Conservation (phyloP, 2,113 vertebrate genomes). For the Hipposideros armiger region DNA sequence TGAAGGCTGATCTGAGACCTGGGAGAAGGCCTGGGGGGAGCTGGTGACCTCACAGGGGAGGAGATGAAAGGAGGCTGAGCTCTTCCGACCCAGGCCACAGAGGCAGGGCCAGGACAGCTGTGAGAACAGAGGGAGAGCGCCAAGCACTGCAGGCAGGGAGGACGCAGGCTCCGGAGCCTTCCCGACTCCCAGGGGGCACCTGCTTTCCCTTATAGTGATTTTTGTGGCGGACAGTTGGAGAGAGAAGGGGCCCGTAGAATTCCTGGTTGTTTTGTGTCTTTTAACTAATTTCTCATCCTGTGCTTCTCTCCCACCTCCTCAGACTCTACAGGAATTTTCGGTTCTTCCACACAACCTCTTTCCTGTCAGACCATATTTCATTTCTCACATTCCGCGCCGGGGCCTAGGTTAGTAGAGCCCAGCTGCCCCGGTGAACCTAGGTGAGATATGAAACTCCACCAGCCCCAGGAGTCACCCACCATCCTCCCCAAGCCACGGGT, state of each 20-base stretch:
- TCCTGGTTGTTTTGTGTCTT: constrained; percentile 76
- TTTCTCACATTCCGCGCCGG: constrained; percentile 86
- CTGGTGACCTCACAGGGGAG: constrained; percentile 71
- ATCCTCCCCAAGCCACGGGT: constrained; percentile 25
- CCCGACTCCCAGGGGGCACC: constrained; percentile 46
- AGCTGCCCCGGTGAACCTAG: constrained; percentile 76
- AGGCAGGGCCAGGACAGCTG: constrained; percentile 45
- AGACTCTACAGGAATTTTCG: constrained; percentile 83
- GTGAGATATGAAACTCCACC: constrained; percentile 84
- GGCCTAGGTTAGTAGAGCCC: constrained; percentile 76
- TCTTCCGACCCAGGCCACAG: constrained; percentile 39
- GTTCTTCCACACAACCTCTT: constrained; percentile 75
- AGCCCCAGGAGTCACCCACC: constrained; percentile 67
- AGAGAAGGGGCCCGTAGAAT: constrained; percentile 17
- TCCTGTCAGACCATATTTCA: constrained; percentile 84
- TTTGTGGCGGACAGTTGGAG: constrained; percentile 62
- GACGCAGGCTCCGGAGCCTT: neutral
- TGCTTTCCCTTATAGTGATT: constrained; percentile 37
- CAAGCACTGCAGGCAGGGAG: neutral
- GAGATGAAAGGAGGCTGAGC: constrained; percentile 78
- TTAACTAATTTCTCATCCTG: constrained; percentile 76
- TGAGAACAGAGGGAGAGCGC: constrained; percentile 19
- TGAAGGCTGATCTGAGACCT: constrained; percentile 54
- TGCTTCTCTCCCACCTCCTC: constrained; percentile 80
- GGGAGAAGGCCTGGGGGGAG: constrained; percentile 11